These are phyloP conservation scores for Daubentonia madagascariensis DNA, from an alignment of 2,113 vertebrate species.

Conservation along the genomic window DNA sequence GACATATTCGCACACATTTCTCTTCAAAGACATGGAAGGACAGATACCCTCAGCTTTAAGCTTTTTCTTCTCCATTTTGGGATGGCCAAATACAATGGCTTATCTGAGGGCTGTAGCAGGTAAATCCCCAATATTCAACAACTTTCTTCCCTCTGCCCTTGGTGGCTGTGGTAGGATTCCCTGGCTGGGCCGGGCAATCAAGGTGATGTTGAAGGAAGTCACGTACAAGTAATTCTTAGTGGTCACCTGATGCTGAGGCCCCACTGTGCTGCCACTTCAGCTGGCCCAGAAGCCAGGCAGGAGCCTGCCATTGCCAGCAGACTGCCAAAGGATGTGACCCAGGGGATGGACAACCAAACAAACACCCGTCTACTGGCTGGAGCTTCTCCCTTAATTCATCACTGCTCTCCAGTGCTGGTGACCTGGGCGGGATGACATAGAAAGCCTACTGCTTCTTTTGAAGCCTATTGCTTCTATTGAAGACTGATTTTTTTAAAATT, in stretches of 20 bases:
- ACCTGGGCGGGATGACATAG: not conserved
- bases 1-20: not conserved
- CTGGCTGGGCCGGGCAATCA: not conserved
- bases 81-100: not conserved
- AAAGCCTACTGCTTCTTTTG: too few relatives aligned
- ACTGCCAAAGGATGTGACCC: not conserved
- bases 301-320: not conserved
- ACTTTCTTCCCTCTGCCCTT: not conserved
- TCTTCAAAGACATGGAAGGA: not conserved
- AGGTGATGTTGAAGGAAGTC: not conserved
- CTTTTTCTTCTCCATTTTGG: not conserved
- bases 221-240: not conserved
- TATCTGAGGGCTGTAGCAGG: not conserved
- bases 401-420: not conserved
- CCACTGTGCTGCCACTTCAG: not conserved
- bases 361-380: not conserved
- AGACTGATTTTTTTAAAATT: not conserved
- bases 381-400: not conserved
- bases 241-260: not conserved
- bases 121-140: not conserved
- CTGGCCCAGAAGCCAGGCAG: not conserved
- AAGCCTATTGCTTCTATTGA: not conserved
- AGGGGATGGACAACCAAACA: not conserved
- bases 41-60: not conserved
- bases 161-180: not conserved